These are phyloP conservation scores for Trissolcus brochymenae DNA, from an alignment of 2,888 invertebrate species.

Conservation along the genomic window DNA sequence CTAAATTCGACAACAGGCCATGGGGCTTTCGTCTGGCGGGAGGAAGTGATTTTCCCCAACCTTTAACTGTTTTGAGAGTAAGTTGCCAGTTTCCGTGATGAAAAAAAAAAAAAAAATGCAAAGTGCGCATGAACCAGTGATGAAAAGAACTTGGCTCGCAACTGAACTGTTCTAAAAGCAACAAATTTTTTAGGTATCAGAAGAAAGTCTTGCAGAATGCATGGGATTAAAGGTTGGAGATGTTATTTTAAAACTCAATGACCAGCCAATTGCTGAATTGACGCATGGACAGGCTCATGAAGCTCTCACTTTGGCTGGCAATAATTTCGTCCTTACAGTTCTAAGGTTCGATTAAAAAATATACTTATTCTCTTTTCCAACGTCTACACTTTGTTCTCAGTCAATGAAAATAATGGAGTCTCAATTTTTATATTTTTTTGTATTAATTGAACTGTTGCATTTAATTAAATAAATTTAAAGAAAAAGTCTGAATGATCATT, in stretches of 20 bases:
- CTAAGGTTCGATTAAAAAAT: constrained; percentile 79
- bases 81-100: constrained; percentile 54
- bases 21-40: constrained; percentile 89
- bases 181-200: constrained; percentile 81
- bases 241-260: constrained; percentile 86
- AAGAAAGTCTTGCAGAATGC: constrained; percentile 87
- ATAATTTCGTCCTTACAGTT: constrained; percentile 84
- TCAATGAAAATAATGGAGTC: not conserved
- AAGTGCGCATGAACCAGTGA: not conserved
- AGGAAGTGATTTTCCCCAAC: constrained; percentile 85
- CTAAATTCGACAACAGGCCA: constrained; percentile 80
- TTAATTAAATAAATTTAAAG: not conserved
- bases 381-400: not conserved
- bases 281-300: constrained; percentile 88
- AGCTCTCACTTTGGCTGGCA: constrained; percentile 83
- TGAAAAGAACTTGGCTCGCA: not conserved
- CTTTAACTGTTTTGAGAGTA: constrained; percentile 87
- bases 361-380: not conserved
- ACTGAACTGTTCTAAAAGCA: not conserved
- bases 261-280: constrained; percentile 81
- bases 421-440: not conserved
- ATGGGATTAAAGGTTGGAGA: constrained; percentile 92
- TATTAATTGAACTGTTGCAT: not conserved
- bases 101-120: not conserved
- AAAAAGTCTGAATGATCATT: not conserved